Base-by-base conservation (phyloP, 1,140 invertebrate genomes). In the Rhysida immarginata region DNA sequence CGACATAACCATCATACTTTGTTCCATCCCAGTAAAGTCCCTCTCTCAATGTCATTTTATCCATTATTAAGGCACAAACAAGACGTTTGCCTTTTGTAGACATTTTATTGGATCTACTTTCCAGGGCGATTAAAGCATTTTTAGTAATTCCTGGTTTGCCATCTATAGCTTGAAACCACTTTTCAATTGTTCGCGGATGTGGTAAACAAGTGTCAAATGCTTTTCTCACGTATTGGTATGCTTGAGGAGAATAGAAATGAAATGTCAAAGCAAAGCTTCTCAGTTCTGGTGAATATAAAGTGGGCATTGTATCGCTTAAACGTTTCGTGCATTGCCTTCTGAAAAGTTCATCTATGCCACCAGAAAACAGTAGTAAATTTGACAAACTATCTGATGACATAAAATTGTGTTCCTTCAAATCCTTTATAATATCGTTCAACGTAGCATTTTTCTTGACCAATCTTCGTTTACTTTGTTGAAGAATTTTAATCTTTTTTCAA, bases 181-280 rank as follows among this genome's bases (percentile, higher is more conserved):
- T 66, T n/a, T 50, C 55, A 27, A 73, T 52, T 8, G 66, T 71
- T n/a, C 59, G 60, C 18, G 63, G 63, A 63, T 71, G 68, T 48
- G 70, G 71, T 53, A 73, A 63, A 45, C 26, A 57, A 48, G 62
- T 64, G 56, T 65, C 59, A 59, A 71, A 72, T 56, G 59, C 58
- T 54, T 64, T 58, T 54, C 71, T 59, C 5, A 70, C 64, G 68
- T 69, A 71, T 58, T 63, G 58, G 58, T 70, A 72, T 29, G 64
- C 65, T 62, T 62, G 65, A 21, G 65, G 61, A 21, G 64, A 67
- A 59, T 68, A 70, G 65, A 66, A 71, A 56, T 71, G 56, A 25
- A 72, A 55, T 20, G 71, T 71, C 13, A 71, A 54, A 55, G 66
- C 65, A 64, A 70, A 70, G 55, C 44, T 44, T 46, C 55, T 29